Evolutionary conservation across 2,888 invertebrate genomes (phyloP), one percentile per base, ranked within the genome.

Genomic region (Entomobrya proxima): DNA sequence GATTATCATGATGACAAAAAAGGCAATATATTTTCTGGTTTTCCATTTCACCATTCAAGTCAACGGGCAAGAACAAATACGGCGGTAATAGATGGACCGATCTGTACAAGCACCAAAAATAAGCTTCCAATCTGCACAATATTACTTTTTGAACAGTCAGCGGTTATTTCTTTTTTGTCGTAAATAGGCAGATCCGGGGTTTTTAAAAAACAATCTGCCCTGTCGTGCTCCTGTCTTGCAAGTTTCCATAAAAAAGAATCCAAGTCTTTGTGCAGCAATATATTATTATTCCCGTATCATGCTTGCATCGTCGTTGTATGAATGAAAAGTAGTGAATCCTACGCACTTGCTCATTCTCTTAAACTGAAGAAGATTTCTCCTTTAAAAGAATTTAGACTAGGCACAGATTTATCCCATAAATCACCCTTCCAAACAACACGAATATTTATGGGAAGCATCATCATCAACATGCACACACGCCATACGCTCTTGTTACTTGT

Each of bases 381-480:
- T 74, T 69, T 50, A 74, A 74, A 74, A 74, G 74, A 74, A 74
- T 74, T 74, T 47, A 32, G 50, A 76, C 76, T 55, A 35, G 58
- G 44, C 67, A 67, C 76, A 84, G 84, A 84, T 78, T 84, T 72
- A 77, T 72, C 78, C 77, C 84, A 77, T 84, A 84, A 84, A 84
- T 84, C 84, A 84, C 84, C 55, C 69, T 58, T 61, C 24, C 77
- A 79, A 67, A 64, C 58, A 58, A 69, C 77, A 77, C 50, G 84
- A 84, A 78, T 84, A 84, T 84, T 84, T 84, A 84, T 84, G 84
- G 69, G 69, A 61, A 61, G 74, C 27, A 74, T 74, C 55, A 55
- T 55, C 74, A 74, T 72, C 72, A 24, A 5, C 50, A 50, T 74
- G 50, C 74, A 67, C 67, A 67, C 74, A 74, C 74, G 47, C 74